These are phyloP conservation scores for Julus scanicus DNA, from an alignment of 2,888 invertebrate genomes.

Conservation along the genomic window DNA sequence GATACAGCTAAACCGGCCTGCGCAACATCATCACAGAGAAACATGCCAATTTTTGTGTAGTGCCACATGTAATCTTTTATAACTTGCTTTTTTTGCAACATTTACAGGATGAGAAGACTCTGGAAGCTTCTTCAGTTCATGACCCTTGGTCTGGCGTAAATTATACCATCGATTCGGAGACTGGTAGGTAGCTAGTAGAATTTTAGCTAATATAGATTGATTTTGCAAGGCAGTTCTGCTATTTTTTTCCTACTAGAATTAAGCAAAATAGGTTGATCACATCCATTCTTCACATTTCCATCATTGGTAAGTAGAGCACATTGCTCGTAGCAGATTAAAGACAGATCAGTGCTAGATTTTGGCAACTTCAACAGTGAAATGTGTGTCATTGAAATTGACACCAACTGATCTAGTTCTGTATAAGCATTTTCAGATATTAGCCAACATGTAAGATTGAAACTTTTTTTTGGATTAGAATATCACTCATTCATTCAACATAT, in stretches of 20 bases:
- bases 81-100: background rate
- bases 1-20: background rate
- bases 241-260: background rate
- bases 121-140: conserved; percentile 26
- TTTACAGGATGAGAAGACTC: conserved; percentile 51
- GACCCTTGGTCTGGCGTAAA: conserved; percentile 84
- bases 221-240: background rate
- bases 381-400: background rate
- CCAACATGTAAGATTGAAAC: background rate
- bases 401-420: background rate
- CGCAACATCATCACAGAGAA: background rate
- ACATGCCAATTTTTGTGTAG: background rate
- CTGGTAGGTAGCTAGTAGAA: conserved; percentile 72
- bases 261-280: background rate
- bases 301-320: conserved; percentile 16
- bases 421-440: background rate
- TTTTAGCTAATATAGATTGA: background rate
- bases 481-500: background rate
- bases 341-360: background rate
- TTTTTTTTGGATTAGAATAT: background rate
- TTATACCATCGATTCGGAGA: conserved; percentile 87
- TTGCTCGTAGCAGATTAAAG: background rate
- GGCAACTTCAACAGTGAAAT: background rate
- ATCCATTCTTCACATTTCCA: background rate
- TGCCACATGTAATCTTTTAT: background rate